Base-by-base conservation (phyloP, 1,140 invertebrate genomes). In the Charaxes varanes region DNA sequence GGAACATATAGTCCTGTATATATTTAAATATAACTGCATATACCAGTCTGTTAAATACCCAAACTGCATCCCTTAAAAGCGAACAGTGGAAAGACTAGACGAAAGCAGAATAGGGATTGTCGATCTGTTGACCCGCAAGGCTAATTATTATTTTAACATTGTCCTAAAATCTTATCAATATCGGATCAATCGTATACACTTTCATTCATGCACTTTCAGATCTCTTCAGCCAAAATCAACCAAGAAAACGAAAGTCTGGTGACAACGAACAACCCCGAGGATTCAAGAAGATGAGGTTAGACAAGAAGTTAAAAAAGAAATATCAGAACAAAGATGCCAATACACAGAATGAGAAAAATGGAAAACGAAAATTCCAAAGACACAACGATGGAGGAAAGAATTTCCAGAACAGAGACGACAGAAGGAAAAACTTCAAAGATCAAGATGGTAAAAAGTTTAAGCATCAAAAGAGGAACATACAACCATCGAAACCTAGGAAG, bases 281-380 rank as follows among this genome's bases (percentile, higher is more conserved):
- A 3, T 79, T 81, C 40, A 85, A 84, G 40, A 81, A 79, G 44
- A 73, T 84, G 70, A 52, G 73, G 23, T 50, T 83, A 33, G 71
- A 83, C 32, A 82, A 79, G 26, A 82, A 78, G 46, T 32, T 71
- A 10, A 54, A 79, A 30, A 77, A 73, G 38, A 81, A 79, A 46
- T 78, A 57, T 21, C 62, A 78, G 11, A 69, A 52, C 31, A 54
- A 62, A 33, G 62, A 67, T 31, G 37, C 36, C 2, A 33, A 15
- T 7, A 41, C 45, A 38, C 35, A 31, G 1, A 42, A 19, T 26
- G 41, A 64, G 16, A 53, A 51, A 4, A 51, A 41, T 14, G 56
- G 50, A 7, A 50, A 69, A n/a, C 54, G 53, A 48, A 60, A 58
- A 6, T 62, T 59, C 17, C 51, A 54, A 21, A 57, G 43, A 8